Evolutionary conservation across 2,888 invertebrate genomes (phyloP).

Genomic region (Euplexia lucipara): DNA sequence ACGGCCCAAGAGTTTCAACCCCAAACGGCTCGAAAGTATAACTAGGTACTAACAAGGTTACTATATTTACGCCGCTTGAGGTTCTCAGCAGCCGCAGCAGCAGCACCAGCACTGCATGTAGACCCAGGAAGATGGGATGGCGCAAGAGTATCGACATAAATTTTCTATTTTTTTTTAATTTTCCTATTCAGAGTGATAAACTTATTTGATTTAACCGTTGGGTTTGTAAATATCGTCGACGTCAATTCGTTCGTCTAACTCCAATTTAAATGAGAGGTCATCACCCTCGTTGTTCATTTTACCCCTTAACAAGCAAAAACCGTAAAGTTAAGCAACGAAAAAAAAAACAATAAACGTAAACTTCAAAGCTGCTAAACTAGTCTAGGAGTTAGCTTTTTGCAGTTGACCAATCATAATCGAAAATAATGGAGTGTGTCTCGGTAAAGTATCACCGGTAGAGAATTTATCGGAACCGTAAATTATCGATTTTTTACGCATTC

Average conservation of each 20-base stretch:
- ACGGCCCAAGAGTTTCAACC: too few species aligned
- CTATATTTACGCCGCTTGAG: too few species aligned
- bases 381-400: constrained; percentile 57
- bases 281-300: constrained; percentile 8
- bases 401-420: constrained; percentile 60
- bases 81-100: too few species aligned
- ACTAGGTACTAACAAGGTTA: too few species aligned
- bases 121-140: too few species aligned
- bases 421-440: constrained; percentile 73
- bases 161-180: too few species aligned
- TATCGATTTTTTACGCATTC: constrained; percentile 80
- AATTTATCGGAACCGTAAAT: constrained; percentile 76
- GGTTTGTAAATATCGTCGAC: too few species aligned
- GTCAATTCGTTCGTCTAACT: neutral
- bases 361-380: constrained; percentile 31
- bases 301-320: constrained; percentile 31
- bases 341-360: constrained; percentile 41
- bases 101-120: too few species aligned
- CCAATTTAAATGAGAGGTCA: constrained; percentile 30
- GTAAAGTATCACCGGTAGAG: constrained; percentile 68
- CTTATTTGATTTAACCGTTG: too few species aligned
- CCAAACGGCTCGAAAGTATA: too few species aligned
- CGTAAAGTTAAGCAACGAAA: constrained; percentile 17
- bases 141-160: too few species aligned
- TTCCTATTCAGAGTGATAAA: too few species aligned